Base-by-base conservation (phyloP, 2,113 vertebrate genomes). In the Parotia lawesii region DNA sequence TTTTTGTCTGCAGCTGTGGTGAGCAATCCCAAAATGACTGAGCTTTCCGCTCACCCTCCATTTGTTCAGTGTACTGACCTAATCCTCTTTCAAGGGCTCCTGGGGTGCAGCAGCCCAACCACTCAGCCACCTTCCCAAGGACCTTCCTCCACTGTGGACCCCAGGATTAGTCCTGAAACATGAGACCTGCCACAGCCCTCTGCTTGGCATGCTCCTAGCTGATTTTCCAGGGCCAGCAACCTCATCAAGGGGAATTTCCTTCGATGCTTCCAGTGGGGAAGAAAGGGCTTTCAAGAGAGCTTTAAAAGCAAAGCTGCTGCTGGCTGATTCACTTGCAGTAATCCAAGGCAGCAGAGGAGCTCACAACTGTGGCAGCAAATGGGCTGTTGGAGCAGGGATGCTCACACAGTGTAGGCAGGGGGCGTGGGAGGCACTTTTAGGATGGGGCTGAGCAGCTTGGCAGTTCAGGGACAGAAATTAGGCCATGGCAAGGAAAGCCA, bases 361-460 rank as follows among this genome's bases (percentile, higher is more conserved):
- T 64, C 72, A 54, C 3, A 9, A 9, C 29, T 0, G 0, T 7
- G 0, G 21, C 27, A 71, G 38, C 4, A 82, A 85, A 69, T 17
- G 17, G 31, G 12, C 33, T 85, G 29, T 27, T 65, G 48, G 48
- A n/a, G 10, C 4, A 1, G 53, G 42, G 28, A 22, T 31, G 31
- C 17, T 84, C 15, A 2, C n/a, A 20, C 0, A 0, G 18, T 9
- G 5, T 8, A 10, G 44, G 19, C 1, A 3, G 51, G 9, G 35
- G 33, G 29, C 5, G 4, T 0, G 0, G 29, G 28, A 31, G 11
- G 11, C 10, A 27, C 17, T 20, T 51, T 62, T 1, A 7, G 48
- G 37, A 71, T 40, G 35, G 47, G 8, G 11, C 3, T 74, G 8
- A 5, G 40, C 33, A 54, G 27, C 16, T 53, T 58, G 15, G 33